Conservation (phyloP, 2,888 invertebrate species). For the Gisinianus flammeolus region DNA sequence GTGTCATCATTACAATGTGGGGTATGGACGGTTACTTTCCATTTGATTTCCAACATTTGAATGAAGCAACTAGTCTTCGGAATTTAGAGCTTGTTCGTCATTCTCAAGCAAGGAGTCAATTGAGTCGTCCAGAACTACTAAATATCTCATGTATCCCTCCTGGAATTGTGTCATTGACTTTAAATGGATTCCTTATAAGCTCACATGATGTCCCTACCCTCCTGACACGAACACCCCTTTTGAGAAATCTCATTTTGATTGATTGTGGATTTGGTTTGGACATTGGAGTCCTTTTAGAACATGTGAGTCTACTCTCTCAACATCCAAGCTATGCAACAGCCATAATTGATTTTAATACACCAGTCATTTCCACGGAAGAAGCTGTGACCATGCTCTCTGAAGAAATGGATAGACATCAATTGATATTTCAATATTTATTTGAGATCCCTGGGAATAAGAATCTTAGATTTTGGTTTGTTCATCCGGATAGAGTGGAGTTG, state of each 20-base stretch:
- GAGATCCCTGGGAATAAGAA: conserved; percentile 22
- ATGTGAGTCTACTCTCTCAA: background rate
- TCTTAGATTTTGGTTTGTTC: conserved; percentile 26
- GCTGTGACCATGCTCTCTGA: background rate
- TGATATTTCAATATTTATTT: conserved; percentile 26
- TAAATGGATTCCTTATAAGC: conserved; percentile 26
- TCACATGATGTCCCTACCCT: conserved; percentile 16
- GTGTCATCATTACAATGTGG: conserved; percentile 24
- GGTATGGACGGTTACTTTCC: conserved; percentile 29
- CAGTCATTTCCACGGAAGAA: conserved; percentile 3
- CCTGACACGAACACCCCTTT: background rate
- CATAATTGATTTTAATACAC: conserved; percentile 26
- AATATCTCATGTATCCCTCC: conserved; percentile 19
- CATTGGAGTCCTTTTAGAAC: conserved; percentile 21
- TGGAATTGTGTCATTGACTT: conserved; percentile 8
- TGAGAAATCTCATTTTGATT: conserved; percentile 21
- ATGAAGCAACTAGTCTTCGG: background rate
- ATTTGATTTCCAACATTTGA: conserved; percentile 29
- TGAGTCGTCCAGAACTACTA: conserved; percentile 20
- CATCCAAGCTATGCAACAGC: conserved; percentile 24
- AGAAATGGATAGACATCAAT: conserved; percentile 22
- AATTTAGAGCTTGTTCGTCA: conserved; percentile 32
- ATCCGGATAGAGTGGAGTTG: conserved; percentile 20
- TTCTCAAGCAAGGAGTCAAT: conserved; percentile 14
- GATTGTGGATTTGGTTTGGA: conserved; percentile 32